Evolutionary conservation across 2,113 vertebrate genomes (phyloP).

Genomic region (Dryoscopus gambensis): DNA sequence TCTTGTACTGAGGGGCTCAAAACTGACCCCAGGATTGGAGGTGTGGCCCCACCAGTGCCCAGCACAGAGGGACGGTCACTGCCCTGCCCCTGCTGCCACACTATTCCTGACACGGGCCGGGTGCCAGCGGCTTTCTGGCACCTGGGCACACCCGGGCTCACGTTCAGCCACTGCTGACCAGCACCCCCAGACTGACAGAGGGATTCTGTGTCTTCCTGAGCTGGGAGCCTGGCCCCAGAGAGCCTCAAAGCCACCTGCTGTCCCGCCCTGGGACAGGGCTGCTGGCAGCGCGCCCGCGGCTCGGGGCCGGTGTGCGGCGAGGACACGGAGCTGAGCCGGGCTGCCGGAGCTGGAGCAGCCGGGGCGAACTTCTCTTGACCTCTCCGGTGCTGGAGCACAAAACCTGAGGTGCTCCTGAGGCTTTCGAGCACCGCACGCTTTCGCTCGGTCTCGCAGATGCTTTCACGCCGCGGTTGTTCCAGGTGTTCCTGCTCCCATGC

Average conservation of each 20-base stretch:
- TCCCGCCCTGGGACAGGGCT: neutral
- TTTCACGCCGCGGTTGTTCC: neutral
- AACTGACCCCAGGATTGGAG: accelerated
- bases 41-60: neutral
- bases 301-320: accelerated
- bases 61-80: neutral
- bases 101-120: neutral
- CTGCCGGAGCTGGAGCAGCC: neutral
- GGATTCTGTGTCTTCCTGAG: neutral
- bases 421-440: neutral
- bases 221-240: too few relatives aligned
- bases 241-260: accelerated
- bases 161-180: neutral
- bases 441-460: neutral
- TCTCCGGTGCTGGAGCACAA: neutral
- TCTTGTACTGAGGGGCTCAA: neutral
- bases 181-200: neutral
- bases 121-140: neutral
- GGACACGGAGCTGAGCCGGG: neutral
- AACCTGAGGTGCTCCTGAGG: neutral
- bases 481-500: neutral
- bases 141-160: neutral
- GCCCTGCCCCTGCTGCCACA: neutral
- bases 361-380: neutral
- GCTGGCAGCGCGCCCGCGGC: accelerated